Evolutionary conservation across 2,113 vertebrate species (phyloP).

Genomic region (Bos javanicus): DNA sequence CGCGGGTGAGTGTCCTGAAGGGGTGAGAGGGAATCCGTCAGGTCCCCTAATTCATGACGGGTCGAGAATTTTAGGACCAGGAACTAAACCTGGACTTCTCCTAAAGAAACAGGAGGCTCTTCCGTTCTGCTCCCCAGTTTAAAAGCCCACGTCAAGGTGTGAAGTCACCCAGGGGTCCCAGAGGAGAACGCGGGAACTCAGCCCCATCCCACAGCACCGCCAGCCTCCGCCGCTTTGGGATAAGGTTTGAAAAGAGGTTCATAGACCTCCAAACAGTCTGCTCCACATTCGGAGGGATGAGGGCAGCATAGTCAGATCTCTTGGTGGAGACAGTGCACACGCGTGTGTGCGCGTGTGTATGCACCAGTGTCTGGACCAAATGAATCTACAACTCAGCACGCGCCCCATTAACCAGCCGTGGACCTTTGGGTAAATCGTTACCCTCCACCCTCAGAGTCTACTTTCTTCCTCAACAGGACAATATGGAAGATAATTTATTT

Average conservation of each 20-base stretch:
- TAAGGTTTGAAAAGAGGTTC: not conserved
- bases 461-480: not conserved
- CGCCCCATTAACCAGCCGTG: not conserved
- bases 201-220: accelerated
- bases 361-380: not conserved
- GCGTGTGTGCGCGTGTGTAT: accelerated
- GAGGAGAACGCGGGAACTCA: not conserved
- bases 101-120: too few species aligned
- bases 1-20: accelerated
- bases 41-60: accelerated
- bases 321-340: not conserved
- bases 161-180: not conserved
- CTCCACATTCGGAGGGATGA: not conserved
- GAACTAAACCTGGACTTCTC: not conserved
- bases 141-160: not conserved
- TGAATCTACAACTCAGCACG: not conserved
- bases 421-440: not conserved
- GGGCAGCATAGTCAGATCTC: not conserved
- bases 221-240: accelerated
- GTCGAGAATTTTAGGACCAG: not conserved
- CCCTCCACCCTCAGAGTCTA: not conserved
- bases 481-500: not conserved
- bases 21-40: accelerated
- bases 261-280: not conserved
- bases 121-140: not conserved